phyloP scores from a whole-genome alignment of 1,140 invertebrate species.

The Drosophila repletoides region DNA sequence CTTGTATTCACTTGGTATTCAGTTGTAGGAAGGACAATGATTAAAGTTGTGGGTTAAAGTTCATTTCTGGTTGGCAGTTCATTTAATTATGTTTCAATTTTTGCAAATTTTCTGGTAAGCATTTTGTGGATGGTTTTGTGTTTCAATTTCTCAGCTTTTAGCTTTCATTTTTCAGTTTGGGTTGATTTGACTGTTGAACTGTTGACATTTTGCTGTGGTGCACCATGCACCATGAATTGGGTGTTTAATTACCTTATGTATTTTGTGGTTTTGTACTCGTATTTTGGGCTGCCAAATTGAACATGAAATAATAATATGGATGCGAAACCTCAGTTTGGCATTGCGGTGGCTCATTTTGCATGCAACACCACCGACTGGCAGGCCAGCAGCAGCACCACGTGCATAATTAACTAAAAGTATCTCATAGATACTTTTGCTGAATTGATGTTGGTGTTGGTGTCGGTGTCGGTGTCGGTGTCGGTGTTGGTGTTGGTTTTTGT shows the following conservation, averaged over 20 bases:
- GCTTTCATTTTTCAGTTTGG: too few relatives aligned
- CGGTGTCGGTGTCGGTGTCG: neutral
- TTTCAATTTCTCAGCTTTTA: neutral
- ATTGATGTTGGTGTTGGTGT: neutral
- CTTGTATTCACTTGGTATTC: neutral
- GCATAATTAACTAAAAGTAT: conserved; percentile 27
- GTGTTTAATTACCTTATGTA: conserved; percentile 36
- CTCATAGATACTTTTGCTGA: conserved; percentile 11
- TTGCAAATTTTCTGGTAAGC: neutral
- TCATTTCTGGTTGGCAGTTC: conserved; percentile 19
- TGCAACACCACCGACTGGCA: neutral
- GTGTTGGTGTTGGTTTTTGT: neutral
- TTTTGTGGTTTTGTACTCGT: conserved; percentile 37
- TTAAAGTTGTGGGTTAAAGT: too few relatives aligned
- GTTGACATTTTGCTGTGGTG: conserved; percentile 39
- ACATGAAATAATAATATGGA: conserved; percentile 40
- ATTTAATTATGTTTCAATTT: conserved; percentile 25
- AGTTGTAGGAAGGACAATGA: too few relatives aligned
- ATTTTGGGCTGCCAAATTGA: conserved; percentile 36
- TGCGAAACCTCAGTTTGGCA: neutral
- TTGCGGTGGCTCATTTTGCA: neutral
- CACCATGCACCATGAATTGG: neutral
- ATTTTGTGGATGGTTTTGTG: neutral
- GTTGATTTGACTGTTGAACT: conserved; percentile 1
- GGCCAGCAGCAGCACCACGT: neutral